These are phyloP conservation scores for Notothenia rossii DNA, from an alignment of 2,113 vertebrate genomes.

Conservation along the genomic window DNA sequence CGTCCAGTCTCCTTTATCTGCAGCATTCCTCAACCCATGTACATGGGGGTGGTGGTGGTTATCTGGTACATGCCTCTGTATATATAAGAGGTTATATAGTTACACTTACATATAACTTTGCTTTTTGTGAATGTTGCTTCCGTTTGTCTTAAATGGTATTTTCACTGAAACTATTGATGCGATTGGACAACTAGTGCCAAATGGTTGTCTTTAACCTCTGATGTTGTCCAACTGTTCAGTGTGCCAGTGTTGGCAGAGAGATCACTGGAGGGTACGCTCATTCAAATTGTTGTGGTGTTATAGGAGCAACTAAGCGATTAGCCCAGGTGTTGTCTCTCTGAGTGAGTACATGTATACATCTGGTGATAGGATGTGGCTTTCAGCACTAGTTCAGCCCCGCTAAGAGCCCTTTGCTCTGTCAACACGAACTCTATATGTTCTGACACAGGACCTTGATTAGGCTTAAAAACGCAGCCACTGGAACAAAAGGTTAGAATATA, in stretches of 20 bases:
- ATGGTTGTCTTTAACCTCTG: not conserved
- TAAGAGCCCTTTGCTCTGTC: conserved; percentile 70
- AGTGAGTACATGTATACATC: conserved; percentile 66
- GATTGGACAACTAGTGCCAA: not conserved
- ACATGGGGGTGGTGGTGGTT: conserved; percentile 63
- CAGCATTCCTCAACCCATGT: conserved; percentile 73
- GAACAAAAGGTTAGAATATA: conserved; percentile 50
- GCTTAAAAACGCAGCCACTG: conserved; percentile 57
- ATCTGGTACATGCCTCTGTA: conserved; percentile 44
- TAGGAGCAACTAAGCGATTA: conserved; percentile 46
- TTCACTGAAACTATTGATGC: not conserved
- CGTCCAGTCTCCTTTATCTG: conserved; percentile 84
- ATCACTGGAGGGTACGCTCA: not conserved
- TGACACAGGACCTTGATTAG: conserved; percentile 75
- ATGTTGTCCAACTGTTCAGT: not conserved
- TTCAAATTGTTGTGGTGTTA: conserved; percentile 29
- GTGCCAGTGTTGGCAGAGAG: conserved; percentile 14
- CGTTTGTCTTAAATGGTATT: conserved; percentile 14
- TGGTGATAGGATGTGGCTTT: conserved; percentile 75
- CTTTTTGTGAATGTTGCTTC: conserved; percentile 23
- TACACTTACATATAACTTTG: conserved; percentile 53
- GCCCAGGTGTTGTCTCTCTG: conserved; percentile 60
- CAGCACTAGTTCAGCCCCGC: conserved; percentile 69
- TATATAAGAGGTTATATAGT: conserved; percentile 49
- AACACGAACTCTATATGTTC: conserved; percentile 73